Percentiles rank a stretch among this genome's conserved stretches.
These are phyloP conservation scores for Aspiorhynchus laticeps DNA, from an alignment of 2,113 vertebrate species.

Conservation along the genomic window DNA sequence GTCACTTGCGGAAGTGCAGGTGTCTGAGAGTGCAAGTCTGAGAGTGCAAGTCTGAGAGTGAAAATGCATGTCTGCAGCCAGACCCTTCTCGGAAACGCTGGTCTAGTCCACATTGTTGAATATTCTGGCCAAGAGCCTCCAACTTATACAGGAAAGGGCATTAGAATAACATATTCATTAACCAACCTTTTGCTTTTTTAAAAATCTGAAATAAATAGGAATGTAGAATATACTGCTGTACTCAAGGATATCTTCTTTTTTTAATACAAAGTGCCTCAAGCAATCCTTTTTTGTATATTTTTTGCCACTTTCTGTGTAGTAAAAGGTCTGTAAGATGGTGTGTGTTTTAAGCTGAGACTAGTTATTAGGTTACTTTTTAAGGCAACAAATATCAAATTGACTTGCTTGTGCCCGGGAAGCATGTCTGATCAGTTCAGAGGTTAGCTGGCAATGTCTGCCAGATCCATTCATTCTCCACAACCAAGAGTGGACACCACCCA, in stretches of 20 bases:
- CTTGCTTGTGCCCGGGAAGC: not conserved
- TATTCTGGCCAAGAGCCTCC: not conserved
- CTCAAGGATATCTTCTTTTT: not conserved
- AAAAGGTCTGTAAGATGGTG: not conserved
- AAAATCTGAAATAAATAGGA: no score
- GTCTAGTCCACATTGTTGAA: not conserved
- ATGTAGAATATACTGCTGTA: not conserved
- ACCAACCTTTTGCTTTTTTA: not conserved
- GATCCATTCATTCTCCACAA: constrained; percentile 41
- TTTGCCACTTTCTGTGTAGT: not conserved
- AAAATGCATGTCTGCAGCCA: no score
- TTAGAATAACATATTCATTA: not conserved
- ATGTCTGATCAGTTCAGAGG: constrained; percentile 47
- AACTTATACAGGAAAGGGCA: not conserved
- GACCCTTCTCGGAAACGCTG: no score
- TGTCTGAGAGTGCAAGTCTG: no score
- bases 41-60: no score
- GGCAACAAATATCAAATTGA: not conserved
- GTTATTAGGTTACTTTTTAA: not conserved
- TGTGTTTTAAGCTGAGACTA: not conserved
- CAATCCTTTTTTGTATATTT: not conserved
- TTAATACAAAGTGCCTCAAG: not conserved
- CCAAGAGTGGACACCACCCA: constrained; percentile 42
- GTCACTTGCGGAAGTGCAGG: no score
- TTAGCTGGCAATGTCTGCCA: constrained; percentile 57